A percentile compares a stretch with the other conserved stretches of the same genome.
phyloP scores from a whole-genome alignment of 2,888 invertebrate genomes.

The Gastracanthus pulcherrimus region DNA sequence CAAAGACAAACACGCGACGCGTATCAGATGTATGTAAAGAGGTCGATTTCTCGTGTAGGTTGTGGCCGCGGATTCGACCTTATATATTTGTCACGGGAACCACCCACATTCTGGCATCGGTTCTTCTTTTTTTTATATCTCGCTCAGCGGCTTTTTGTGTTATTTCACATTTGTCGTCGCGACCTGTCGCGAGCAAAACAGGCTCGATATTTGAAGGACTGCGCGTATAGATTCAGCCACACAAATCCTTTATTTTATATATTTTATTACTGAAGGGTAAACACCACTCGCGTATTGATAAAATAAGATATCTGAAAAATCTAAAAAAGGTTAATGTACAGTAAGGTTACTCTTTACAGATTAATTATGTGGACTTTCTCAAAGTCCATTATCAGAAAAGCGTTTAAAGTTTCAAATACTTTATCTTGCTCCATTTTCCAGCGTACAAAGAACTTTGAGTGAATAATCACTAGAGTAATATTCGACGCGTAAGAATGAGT shows the following conservation, averaged over 20 bases:
- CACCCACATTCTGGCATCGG: conserved; percentile 22
- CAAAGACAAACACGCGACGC: background rate
- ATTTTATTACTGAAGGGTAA: no score
- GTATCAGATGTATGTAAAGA: conserved; percentile 55
- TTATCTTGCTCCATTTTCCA: background rate
- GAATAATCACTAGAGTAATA: background rate
- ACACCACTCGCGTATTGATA: no score
- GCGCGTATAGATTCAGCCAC: no score
- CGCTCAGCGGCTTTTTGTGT: no score
- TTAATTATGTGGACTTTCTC: no score
- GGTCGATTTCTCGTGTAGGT: conserved; percentile 59
- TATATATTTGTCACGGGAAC: conserved; percentile 18
- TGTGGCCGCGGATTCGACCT: conserved; percentile 44
- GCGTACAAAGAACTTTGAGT: no score
- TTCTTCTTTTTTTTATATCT: background rate
- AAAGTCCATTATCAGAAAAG: no score
- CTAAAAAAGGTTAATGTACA: no score
- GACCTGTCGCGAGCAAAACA: background rate
- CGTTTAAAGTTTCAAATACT: background rate
- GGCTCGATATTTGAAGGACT: background rate
- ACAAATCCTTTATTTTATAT: background rate
- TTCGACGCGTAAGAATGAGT: background rate
- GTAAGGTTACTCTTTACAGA: no score
- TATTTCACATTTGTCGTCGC: background rate
- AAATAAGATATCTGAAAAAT: no score